phyloP scores from a whole-genome alignment of 2,797 vertebrate species.

The Galagoides demidoff region DNA sequence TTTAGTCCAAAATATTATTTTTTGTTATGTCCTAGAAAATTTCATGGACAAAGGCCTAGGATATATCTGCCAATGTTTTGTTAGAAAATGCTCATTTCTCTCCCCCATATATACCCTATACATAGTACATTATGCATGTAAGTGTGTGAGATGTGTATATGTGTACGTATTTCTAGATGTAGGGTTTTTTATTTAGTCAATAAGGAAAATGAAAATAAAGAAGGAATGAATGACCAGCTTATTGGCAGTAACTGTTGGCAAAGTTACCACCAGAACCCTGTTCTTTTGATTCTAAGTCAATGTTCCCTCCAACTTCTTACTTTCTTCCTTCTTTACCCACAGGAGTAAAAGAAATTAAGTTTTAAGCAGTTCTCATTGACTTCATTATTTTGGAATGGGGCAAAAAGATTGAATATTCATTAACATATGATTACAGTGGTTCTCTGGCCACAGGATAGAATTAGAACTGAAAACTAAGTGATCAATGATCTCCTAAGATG shows the following conservation, averaged over 20 bases:
- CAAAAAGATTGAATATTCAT: not conserved
- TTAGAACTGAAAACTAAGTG: not conserved
- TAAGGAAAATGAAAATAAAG: constrained; percentile 3
- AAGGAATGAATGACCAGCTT: not conserved
- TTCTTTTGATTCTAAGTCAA: not conserved
- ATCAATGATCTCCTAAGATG: not conserved
- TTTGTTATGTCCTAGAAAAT: not conserved
- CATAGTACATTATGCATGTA: not conserved
- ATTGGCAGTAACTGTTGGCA: not conserved
- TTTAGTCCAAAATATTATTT: not conserved
- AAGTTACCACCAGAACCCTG: not conserved
- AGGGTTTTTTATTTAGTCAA: not conserved
- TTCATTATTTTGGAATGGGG: not conserved
- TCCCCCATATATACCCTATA: not conserved
- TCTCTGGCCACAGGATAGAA: constrained; percentile 1
- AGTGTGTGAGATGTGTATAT: not conserved
- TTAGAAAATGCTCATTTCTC: not conserved
- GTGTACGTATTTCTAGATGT: not conserved
- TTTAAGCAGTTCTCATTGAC: not conserved
- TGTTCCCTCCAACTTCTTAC: not conserved
- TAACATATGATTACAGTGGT: not conserved
- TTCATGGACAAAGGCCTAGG: not conserved
- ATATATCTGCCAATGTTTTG: not conserved
- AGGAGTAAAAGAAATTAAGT: not conserved
- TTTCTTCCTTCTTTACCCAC: not conserved